Evolutionary conservation across 2,888 invertebrate species (phyloP), one percentile per base, ranked within the genome.

Genomic region (Monochamus alternatus): DNA sequence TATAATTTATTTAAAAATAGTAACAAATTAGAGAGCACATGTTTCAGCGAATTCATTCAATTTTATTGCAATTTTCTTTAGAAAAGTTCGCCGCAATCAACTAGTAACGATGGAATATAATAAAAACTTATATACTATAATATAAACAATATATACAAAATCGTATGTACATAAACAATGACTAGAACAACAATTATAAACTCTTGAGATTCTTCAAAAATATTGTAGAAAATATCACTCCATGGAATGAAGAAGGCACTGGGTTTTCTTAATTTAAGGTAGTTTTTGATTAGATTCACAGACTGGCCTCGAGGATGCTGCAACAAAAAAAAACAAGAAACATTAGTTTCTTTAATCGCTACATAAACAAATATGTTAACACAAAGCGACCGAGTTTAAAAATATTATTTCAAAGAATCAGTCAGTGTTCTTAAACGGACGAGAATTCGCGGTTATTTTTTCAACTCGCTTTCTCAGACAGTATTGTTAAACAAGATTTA

Each of bases 191-290:
- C 81, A 85, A 84, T 82, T 81, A 86, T 87, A 87, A 85, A 87
- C 85, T 86, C 83, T 81, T 76, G 79, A 81, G 81, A 81, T 78
- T 78, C 79, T 84, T 82, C 71, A 81, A 83, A 83, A 82, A 81
- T 80, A 83, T 82, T 79, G 80, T 80, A 81, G 80, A 81, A 83
- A 84, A 85, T 87, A 87, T 87, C 87, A 87, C 87, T 87, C 85
- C 81, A 82, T 84, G 86, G 86, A 86, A 85, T 86, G 85, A 82
- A 84, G 75, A 87, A 89, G 88, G 88, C 88, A 87, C 87, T 85
- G 83, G 81, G 80, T 84, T 84, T 47, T 81, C 75, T 76, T 74
- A 74, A 71, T 81, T 76, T 75, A 76, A 74, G 79, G 78, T 78
- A 76, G 52, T 79, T 38, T 78, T 79, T 82, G 79, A 80, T 81